Conservation (phyloP, 2,888 invertebrate genomes). For the Lysandra coridon region DNA sequence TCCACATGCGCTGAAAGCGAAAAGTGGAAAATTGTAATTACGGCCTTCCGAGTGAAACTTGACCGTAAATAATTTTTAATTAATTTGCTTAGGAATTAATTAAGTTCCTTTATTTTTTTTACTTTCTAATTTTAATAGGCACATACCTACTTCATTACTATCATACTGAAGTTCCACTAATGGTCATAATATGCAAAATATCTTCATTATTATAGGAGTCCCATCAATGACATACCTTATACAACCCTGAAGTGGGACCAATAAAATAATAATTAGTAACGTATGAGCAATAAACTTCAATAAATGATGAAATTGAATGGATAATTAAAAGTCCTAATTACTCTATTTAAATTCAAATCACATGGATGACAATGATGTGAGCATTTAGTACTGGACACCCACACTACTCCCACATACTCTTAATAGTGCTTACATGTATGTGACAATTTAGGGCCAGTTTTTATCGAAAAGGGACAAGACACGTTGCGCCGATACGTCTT, state of each 20-base stretch:
- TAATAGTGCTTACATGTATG: too few species aligned
- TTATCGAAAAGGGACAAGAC: too few species aligned
- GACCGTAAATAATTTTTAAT: slow-evolving; percentile 2
- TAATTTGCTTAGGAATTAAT: slow-evolving; percentile 9
- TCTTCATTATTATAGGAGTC: too few species aligned
- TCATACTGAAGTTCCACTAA: background rate
- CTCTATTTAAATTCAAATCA: background rate
- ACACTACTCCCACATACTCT: too few species aligned
- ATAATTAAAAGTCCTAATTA: background rate
- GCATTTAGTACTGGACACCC: background rate
- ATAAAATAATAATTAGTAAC: background rate
- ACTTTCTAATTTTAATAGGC: background rate
- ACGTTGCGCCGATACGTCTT: too few species aligned
- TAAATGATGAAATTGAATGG: too few species aligned
- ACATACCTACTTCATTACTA: background rate
- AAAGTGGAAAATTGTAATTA: slow-evolving; percentile 5
- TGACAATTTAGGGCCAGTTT: too few species aligned
- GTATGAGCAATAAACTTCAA: too few species aligned
- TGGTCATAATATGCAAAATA: too few species aligned
- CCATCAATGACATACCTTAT: background rate
- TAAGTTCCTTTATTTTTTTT: background rate
- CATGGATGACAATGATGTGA: background rate
- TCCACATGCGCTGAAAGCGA: background rate
- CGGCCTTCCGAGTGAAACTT: background rate
- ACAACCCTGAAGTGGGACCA: background rate